Evolutionary conservation across 2,888 invertebrate species (phyloP), one percentile per base, ranked within the genome.

Genomic region (Arctia plantaginis): DNA sequence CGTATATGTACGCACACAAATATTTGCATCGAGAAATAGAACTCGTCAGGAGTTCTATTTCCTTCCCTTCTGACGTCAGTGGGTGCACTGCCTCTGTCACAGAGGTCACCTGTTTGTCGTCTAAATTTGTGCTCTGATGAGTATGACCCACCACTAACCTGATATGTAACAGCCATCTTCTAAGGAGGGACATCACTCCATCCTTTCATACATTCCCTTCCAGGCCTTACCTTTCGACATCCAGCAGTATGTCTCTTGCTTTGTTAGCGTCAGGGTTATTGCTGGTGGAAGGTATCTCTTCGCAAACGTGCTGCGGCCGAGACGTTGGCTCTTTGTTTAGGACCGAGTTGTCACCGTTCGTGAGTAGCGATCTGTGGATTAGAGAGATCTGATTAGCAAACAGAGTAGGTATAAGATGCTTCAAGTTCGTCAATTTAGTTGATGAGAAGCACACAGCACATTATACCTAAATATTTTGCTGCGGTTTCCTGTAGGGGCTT

Each of bases 161-260:
- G 47, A 47, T 51, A 23, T 8, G 7, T 55, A n/a, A 10, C 12
- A 6, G 12, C 10, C 12, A 13, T 55, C 55, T 55, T n/a, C n/a
- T 55, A 55, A 55, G n/a, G 8, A 1, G 51, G 20, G 23, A 55
- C 10, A 7, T 55, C 8, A 8, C 12, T 12, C n/a, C 51, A 2
- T 55, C 23, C 51, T 2, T 55, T n/a, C 55, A 10, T 10, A 12
- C n/a, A 12, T n/a, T 55, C n/a, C 3, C n/a, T n/a, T 1, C 27
- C 15, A 18, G 30, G 18, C 7, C 62, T 62, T 71, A 97, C 97
- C 97, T 96, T 88, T 97, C 97, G 20, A 97, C 97, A 87, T 97
- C 97, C 84, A 97, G 96, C 35, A 97, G 91, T 68, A 97, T 97
- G 83, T 97, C 97, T 81, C 96, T 94, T 0, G 97, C 97, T 72